Percentiles rank a stretch among this genome's conserved stretches.
Evolutionary conservation across 2,797 vertebrate genomes (phyloP).

Genomic region (Acanthis flammea): DNA sequence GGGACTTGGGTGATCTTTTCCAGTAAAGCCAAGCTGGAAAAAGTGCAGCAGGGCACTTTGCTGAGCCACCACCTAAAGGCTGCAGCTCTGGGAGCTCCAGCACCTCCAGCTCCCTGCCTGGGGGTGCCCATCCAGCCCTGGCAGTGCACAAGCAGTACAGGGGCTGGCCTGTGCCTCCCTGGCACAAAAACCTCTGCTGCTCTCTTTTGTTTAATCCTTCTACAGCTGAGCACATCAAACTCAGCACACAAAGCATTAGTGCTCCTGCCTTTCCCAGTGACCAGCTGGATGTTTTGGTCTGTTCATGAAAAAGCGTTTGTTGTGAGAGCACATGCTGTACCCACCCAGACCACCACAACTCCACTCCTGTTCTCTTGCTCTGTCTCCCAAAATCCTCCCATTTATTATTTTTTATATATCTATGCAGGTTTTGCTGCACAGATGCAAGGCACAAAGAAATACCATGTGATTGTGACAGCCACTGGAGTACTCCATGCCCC

Average conservation of each 20-base stretch:
- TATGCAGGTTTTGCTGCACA: background rate
- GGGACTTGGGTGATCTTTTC: background rate
- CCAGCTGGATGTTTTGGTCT: background rate
- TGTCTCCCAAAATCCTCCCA: background rate
- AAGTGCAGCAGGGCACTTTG: background rate
- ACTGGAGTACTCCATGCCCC: background rate
- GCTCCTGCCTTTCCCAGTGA: background rate
- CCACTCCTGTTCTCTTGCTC: background rate
- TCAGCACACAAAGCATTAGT: background rate
- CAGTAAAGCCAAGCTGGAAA: background rate
- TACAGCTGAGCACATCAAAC: background rate
- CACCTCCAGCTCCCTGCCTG: background rate
- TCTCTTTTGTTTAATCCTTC: background rate
- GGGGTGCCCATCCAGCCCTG: accelerated
- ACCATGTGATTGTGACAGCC: background rate
- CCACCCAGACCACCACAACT: background rate
- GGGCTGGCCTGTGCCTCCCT: background rate
- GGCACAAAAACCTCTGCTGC: background rate
- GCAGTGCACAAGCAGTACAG: accelerated
- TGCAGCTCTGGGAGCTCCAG: background rate
- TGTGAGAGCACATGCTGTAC: accelerated
- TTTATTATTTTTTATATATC: background rate
- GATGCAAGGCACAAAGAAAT: background rate
- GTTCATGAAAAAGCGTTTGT: background rate
- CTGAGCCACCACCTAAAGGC: background rate